Evolutionary conservation across 1,140 invertebrate species (phyloP).

Genomic region (Ceratoteleas bidentatus): DNA sequence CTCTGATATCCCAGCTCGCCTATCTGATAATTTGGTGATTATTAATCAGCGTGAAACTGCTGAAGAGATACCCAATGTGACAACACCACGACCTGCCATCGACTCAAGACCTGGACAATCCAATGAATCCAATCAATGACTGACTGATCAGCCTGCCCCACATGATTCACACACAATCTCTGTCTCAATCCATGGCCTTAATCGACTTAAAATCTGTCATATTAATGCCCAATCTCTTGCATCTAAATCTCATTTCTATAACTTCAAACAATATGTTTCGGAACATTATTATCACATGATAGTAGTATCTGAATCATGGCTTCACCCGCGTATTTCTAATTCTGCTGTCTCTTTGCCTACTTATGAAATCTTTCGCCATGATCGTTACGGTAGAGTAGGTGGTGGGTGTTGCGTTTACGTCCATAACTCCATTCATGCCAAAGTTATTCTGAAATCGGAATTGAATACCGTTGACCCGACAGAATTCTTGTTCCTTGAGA

Average conservation of each 20-base stretch:
- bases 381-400: background rate
- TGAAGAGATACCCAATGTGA: too few species aligned
- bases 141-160: too few species aligned
- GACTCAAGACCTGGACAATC: too few species aligned
- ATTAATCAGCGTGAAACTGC: too few species aligned
- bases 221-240: constrained; percentile 9
- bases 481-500: background rate
- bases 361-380: background rate
- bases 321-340: background rate
- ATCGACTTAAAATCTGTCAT: background rate
- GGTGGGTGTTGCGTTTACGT: background rate
- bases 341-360: too few species aligned
- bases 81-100: too few species aligned
- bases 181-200: too few species aligned
- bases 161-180: too few species aligned
- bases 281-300: background rate
- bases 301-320: constrained; percentile 6
- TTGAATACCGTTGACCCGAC: background rate
- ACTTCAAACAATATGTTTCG: background rate
- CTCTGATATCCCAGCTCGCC: too few species aligned
- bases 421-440: background rate
- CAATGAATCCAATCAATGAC: too few species aligned
- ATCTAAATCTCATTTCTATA: background rate
- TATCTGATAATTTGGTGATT: too few species aligned
- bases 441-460: background rate